A percentile compares a stretch with the other conserved stretches of the same genome.
Evolutionary conservation across 2,113 vertebrate genomes (phyloP).

Genomic region (Bos taurus): ARS-UCD2.0 NC_037343.1:49458001-49458500

Average conservation of each 20-base stretch:
- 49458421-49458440: accelerated
- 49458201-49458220: not conserved
- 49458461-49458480: too few relatives aligned
- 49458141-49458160: not conserved
- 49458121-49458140: not conserved
- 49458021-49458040: not conserved
- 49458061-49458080: accelerated
- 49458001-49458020: not conserved
- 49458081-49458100: accelerated
- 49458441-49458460: accelerated
- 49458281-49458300: not conserved
- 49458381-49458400: too few relatives aligned
- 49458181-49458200: not conserved
- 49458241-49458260: not conserved
- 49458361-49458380: not conserved
- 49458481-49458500: accelerated
- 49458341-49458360: accelerated
- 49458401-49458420: not conserved
- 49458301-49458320: not conserved
- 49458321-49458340: not conserved
- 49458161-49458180: not conserved
- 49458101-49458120: not conserved
- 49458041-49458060: too few relatives aligned
- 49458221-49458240: not conserved
- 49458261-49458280: accelerated